Percentiles rank a stretch among this genome's conserved stretches.
These are phyloP conservation scores for Globia sparganii DNA, from an alignment of 2,888 invertebrate species.

Conservation along the genomic window DNA sequence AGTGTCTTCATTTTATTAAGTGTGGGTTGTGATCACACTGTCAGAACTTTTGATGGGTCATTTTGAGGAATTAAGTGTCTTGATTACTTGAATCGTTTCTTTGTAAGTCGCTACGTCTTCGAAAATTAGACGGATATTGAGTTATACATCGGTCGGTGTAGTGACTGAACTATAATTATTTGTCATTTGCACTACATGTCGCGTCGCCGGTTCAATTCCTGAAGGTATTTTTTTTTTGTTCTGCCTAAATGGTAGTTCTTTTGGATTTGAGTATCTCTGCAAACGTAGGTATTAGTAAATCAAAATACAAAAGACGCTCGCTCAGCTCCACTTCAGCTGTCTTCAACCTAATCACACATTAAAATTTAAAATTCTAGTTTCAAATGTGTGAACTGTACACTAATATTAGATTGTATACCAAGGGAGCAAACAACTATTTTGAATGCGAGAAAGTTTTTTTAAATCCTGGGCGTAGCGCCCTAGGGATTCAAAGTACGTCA, in stretches of 20 bases:
- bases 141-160: not conserved
- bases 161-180: not conserved
- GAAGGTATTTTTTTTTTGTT: not conserved
- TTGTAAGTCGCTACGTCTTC: not conserved
- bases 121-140: not conserved
- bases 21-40: conserved; percentile 6
- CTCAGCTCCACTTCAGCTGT: not conserved
- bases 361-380: not conserved
- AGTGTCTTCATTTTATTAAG: conserved; percentile 36
- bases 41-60: conserved; percentile 20
- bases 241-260: not conserved
- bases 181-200: too few species aligned
- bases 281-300: not conserved
- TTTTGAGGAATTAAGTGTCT: conserved; percentile 25
- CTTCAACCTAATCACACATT: not conserved
- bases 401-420: too few species aligned
- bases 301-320: not conserved
- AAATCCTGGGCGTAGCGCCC: too few species aligned
- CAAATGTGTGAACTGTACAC: too few species aligned
- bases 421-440: too few species aligned
- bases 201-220: not conserved
- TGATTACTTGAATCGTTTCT: conserved; percentile 1
- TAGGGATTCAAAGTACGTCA: too few species aligned
- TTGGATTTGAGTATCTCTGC: not conserved
- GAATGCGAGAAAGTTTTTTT: too few species aligned